phyloP scores from a whole-genome alignment of 2,888 invertebrate species.

The Ceraclea dissimilis region DNA sequence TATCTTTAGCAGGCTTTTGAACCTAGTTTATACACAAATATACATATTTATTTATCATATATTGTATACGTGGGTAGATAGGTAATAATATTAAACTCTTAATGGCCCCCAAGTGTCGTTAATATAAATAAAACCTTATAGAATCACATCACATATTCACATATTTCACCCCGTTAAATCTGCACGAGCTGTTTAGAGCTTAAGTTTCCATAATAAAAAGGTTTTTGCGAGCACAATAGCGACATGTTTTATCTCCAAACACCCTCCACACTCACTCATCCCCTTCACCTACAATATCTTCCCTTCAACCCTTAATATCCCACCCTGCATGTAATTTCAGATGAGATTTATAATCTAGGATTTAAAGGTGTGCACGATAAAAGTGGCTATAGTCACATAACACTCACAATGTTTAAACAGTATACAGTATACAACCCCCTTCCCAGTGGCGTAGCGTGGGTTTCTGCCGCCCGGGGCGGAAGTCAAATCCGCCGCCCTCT shows the following conservation, averaged over 20 bases:
- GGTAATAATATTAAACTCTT: conserved; percentile 2
- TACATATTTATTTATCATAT: too few species aligned
- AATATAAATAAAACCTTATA: conserved; percentile 4
- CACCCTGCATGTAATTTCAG: conserved; percentile 40
- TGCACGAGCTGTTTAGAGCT: conserved; percentile 24
- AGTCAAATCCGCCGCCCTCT: too few species aligned
- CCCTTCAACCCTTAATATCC: conserved; percentile 29
- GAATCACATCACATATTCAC: conserved; percentile 22
- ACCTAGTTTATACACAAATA: too few species aligned
- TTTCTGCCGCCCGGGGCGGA: too few species aligned
- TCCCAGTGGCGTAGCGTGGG: too few species aligned
- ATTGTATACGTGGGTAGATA: neutral
- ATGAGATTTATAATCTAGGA: conserved; percentile 40
- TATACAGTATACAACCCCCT: neutral
- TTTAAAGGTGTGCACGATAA: conserved; percentile 26
- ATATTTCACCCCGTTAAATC: conserved; percentile 26
- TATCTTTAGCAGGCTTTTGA: too few species aligned
- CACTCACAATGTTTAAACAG: conserved; percentile 1
- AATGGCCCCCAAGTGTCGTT: neutral
- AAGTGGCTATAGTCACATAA: conserved; percentile 21
- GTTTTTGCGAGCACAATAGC: conserved; percentile 24
- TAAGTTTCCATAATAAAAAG: conserved; percentile 26
- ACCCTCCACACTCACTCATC: conserved; percentile 23
- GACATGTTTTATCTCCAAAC: conserved; percentile 26
- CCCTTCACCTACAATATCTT: conserved; percentile 5